These are phyloP conservation scores for Agonopterix subpropinquella DNA, from an alignment of 2,888 invertebrate species.

Conservation along the genomic window DNA sequence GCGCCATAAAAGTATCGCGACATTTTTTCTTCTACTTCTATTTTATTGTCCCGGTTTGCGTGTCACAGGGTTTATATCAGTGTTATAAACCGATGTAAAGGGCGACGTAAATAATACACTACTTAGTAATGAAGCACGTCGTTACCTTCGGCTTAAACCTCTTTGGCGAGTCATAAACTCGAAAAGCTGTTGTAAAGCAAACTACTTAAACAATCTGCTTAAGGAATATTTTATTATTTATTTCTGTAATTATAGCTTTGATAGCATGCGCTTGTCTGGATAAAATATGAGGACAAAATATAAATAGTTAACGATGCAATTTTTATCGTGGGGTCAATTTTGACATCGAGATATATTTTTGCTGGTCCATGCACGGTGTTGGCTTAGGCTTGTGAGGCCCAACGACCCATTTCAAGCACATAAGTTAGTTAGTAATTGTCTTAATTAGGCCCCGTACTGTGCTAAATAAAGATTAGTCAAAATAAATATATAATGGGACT, in stretches of 20 bases:
- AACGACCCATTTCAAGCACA: too few species aligned
- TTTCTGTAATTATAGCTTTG: constrained; percentile 6
- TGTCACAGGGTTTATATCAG: constrained; percentile 31
- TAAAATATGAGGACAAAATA: too few species aligned
- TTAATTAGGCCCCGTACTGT: too few species aligned
- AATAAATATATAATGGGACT: too few species aligned
- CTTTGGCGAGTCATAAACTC: constrained; percentile 41
- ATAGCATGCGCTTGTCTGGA: not conserved
- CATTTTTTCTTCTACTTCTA: constrained; percentile 19
- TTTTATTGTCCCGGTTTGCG: constrained; percentile 19
- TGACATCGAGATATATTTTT: too few species aligned
- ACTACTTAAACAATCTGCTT: constrained; percentile 14
- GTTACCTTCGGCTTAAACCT: constrained; percentile 45
- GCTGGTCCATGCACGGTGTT: too few species aligned
- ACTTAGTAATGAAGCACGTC: constrained; percentile 54
- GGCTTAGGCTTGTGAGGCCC: too few species aligned
- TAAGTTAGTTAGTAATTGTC: too few species aligned
- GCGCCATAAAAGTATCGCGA: constrained; percentile 13
- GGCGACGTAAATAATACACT: constrained; percentile 46
- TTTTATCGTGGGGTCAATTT: too few species aligned
- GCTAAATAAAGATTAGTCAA: too few species aligned
- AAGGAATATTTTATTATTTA: constrained; percentile 6
- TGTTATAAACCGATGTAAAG: constrained; percentile 34
- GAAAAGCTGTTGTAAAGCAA: constrained; percentile 31
- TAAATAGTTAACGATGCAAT: too few species aligned